phyloP scores from a whole-genome alignment of 2,797 vertebrate species.

The Triplophysa yarkandensis region DNA sequence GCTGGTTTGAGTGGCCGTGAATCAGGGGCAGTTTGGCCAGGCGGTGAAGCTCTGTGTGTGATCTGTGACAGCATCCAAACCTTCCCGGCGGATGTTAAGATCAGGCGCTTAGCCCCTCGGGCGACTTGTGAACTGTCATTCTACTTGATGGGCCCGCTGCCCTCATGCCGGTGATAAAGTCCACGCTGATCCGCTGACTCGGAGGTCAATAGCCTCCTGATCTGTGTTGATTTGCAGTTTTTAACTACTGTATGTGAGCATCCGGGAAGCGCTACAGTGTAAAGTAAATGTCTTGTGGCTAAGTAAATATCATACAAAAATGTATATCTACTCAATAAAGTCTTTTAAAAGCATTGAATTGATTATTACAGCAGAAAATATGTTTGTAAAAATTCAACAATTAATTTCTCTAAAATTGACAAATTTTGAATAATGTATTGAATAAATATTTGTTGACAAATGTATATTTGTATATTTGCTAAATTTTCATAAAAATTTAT shows the following conservation, averaged over 20 bases:
- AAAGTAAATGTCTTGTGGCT: too few species aligned
- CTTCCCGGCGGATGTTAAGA: slow-evolving; percentile 67
- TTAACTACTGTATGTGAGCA: neutral
- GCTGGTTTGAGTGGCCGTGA: slow-evolving; percentile 30
- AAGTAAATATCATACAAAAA: too few species aligned
- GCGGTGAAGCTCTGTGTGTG: slow-evolving; percentile 53
- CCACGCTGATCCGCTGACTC: slow-evolving; percentile 60
- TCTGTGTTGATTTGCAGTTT: slow-evolving; percentile 26
- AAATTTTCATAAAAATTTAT: too few species aligned
- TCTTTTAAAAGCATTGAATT: too few species aligned
- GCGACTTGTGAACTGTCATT: slow-evolving; percentile 67
- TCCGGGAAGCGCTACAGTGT: neutral
- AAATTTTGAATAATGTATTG: too few species aligned
- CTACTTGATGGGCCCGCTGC: slow-evolving; percentile 45
- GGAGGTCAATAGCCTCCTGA: slow-evolving; percentile 2
- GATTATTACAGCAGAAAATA: too few species aligned
- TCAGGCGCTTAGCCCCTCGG: slow-evolving; percentile 62
- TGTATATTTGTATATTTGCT: too few species aligned
- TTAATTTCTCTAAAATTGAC: too few species aligned
- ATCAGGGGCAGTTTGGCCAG: slow-evolving; percentile 47
- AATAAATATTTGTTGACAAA: too few species aligned
- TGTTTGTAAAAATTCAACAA: too few species aligned
- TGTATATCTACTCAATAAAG: too few species aligned
- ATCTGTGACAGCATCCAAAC: slow-evolving; percentile 64
- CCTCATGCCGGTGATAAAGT: slow-evolving; percentile 41